Evolutionary conservation across 2,888 invertebrate genomes (phyloP).

Genomic region (Bellardia bayeri): DNA sequence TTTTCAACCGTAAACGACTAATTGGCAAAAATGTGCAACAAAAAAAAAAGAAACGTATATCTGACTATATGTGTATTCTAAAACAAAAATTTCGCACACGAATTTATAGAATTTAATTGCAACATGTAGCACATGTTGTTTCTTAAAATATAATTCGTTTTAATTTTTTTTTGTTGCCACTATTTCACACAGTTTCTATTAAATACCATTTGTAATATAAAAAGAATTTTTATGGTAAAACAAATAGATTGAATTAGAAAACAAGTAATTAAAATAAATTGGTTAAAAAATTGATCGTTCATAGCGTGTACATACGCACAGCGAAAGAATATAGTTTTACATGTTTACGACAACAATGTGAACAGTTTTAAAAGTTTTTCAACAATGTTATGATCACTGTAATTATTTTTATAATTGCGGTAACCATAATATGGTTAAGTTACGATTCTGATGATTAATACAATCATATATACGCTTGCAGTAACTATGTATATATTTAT

Average conservation of each 20-base stretch:
- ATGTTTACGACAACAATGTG: no score
- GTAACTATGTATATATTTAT: no score
- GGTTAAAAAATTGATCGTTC: not conserved
- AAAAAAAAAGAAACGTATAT: not conserved
- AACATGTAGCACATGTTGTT: conserved; percentile 56
- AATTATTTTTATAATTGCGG: no score
- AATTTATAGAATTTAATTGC: conserved; percentile 39
- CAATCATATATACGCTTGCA: no score
- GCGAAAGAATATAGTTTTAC: no score
- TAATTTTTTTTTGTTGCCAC: not conserved
- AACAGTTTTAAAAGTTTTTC: no score
- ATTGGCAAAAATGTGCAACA: conserved; percentile 25
- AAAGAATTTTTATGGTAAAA: conserved; percentile 39
- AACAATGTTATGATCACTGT: no score
- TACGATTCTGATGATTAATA: no score
- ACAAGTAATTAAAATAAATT: conserved; percentile 33
- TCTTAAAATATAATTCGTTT: conserved; percentile 27
- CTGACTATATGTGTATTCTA: not conserved
- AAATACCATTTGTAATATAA: conserved; percentile 51
- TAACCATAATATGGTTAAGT: no score
- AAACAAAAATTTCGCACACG: conserved; percentile 15
- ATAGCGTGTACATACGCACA: not conserved
- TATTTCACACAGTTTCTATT: conserved; percentile 6
- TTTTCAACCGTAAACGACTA: conserved; percentile 30
- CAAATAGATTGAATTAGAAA: conserved; percentile 26